Evolutionary conservation across 1,140 invertebrate genomes (phyloP).

Genomic region (Druon quercuslanigerum): DNA sequence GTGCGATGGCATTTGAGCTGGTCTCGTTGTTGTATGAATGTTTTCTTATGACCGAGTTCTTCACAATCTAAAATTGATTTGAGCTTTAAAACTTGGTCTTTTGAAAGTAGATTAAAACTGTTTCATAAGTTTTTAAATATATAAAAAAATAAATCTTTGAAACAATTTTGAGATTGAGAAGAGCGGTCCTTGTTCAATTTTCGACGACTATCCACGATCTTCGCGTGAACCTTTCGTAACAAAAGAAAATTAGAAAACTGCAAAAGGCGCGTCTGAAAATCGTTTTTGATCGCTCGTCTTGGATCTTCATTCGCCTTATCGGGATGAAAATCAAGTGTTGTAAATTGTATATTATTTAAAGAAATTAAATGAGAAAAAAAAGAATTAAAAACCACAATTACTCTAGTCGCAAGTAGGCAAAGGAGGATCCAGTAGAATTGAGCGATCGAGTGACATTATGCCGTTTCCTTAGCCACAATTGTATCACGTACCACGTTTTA

Average conservation of each 20-base stretch:
- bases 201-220: background rate
- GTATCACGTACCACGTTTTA: slow-evolving; percentile 56
- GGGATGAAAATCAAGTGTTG: slow-evolving; percentile 2
- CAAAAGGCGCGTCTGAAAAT: background rate
- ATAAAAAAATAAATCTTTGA: background rate
- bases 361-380: slow-evolving; percentile 12
- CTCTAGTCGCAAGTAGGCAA: slow-evolving; percentile 57
- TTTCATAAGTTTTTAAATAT: slow-evolving; percentile 34
- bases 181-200: slow-evolving; percentile 29
- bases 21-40: slow-evolving; percentile 41
- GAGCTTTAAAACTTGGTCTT: slow-evolving; percentile 33
- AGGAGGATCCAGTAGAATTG: slow-evolving; percentile 39
- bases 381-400: slow-evolving; percentile 38
- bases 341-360: slow-evolving; percentile 33
- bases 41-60: slow-evolving; percentile 49
- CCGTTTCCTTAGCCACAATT: slow-evolving; percentile 49
- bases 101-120: background rate
- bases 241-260: slow-evolving; percentile 2
- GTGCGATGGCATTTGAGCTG: slow-evolving; percentile 40
- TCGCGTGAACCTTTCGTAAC: background rate
- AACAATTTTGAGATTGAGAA: slow-evolving; percentile 17
- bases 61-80: background rate
- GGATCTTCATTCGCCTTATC: background rate
- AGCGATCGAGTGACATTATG: slow-evolving; percentile 26
- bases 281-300: background rate